Evolutionary conservation across 2,797 vertebrate genomes (phyloP), one percentile per base, ranked within the genome.

Genomic region (Odontamblyopus rebecca): DNA sequence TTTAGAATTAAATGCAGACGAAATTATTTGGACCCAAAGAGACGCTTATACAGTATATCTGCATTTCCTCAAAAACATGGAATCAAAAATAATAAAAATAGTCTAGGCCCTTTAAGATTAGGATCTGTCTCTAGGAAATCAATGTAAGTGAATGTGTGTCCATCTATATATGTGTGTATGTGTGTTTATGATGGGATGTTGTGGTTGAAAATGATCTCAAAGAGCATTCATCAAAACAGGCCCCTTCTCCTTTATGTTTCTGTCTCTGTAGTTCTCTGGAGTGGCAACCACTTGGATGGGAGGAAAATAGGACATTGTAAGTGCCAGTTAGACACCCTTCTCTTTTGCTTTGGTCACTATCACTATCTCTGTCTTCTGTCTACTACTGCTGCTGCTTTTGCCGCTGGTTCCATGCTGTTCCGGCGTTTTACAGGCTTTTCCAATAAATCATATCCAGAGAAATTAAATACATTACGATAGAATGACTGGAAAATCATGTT

Each of bases 271-370:
- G 92, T 94, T 93, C 92, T 90, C 90, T 94, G 92, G 93, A 94
- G 88, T 92, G 93, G 91, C 89, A 93, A 89, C 92, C 93, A 94
- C 92, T 87, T 93, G 91, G 93, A 94, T 89, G 93, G 93, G 85
- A 92, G 91, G 90, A 93, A 93, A 94, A 94, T 93, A 89, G 92
- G 91, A 93, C 93, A 94, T 92, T 94, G 92, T 94, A 92, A 93
- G 93, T 93, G 88, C 86, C 88, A 88, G 86, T 88, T 92, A 89
- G 84, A 89, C 75, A 85, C 89, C 85, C 84, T 93, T 38, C 71
- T 89, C 75, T 91, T 92, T 90, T 89, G 70, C 75, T 91, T 89
- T 86, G 85, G 84, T 92, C 86, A 82, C 85, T 91, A 74, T 75
- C 80, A 73, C 44, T 48, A 15, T 51, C 38, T 67, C 84, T 51